These are phyloP conservation scores for Esperia sulphurella DNA, from an alignment of 2,888 invertebrate genomes.

Conservation along the genomic window DNA sequence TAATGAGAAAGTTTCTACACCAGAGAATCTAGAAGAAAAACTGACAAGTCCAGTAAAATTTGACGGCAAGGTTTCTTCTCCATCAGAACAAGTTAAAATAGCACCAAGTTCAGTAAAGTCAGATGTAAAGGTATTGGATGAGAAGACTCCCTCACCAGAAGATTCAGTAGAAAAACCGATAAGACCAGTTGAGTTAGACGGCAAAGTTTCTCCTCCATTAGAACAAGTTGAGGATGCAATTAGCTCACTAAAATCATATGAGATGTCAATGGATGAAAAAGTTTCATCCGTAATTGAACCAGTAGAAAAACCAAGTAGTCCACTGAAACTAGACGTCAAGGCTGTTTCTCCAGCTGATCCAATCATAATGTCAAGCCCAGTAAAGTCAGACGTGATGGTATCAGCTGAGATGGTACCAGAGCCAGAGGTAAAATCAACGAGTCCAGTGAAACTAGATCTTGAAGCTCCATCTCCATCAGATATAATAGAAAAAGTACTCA, in stretches of 20 bases:
- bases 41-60: background rate
- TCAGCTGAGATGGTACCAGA: too few relatives aligned
- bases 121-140: background rate
- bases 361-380: background rate
- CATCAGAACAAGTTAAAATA: background rate
- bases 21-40: background rate
- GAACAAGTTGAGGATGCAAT: background rate
- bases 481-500: background rate
- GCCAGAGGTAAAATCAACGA: background rate
- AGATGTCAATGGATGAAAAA: background rate
- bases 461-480: background rate
- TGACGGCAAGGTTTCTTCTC: background rate
- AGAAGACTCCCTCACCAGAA: conserved; percentile 5
- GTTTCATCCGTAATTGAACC: background rate
- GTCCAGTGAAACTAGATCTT: conserved; percentile 2
- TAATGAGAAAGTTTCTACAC: conserved; percentile 6
- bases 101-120: background rate
- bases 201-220: background rate
- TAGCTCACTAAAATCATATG: background rate
- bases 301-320: background rate
- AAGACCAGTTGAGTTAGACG: background rate
- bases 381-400: background rate
- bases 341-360: background rate
- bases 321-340: conserved; percentile 4
- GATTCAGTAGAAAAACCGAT: conserved; percentile 5